Conservation (phyloP, 1,140 invertebrate species). For the Episyrphus balteatus region DNA sequence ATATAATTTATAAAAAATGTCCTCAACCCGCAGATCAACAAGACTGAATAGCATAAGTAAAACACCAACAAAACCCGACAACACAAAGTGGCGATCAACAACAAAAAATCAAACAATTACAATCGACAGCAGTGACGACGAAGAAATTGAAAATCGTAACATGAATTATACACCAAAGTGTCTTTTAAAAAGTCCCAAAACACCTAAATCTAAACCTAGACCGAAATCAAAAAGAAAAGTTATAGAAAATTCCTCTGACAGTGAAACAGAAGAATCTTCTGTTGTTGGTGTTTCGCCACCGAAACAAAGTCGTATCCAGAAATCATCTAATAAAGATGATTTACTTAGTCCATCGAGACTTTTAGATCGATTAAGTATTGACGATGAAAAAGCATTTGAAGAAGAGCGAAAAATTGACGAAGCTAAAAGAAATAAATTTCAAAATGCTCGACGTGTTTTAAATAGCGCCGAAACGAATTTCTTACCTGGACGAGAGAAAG, state of each 20-base stretch:
- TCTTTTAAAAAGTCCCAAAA: no score
- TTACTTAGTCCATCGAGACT: slow-evolving; percentile 28
- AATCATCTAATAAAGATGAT: slow-evolving; percentile 18
- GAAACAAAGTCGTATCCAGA: slow-evolving; percentile 14
- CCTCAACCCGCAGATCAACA: slow-evolving; percentile 27
- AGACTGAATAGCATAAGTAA: slow-evolving; percentile 26
- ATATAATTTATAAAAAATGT: slow-evolving; percentile 13
- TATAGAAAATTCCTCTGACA: background rate
- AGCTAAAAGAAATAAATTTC: slow-evolving; percentile 36
- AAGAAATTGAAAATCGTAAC: slow-evolving; percentile 16
- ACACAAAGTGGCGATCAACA: slow-evolving; percentile 16
- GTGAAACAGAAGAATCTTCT: no score
- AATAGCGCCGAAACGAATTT: slow-evolving; percentile 56
- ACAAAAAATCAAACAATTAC: slow-evolving; percentile 14
- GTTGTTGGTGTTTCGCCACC: slow-evolving; percentile 20
- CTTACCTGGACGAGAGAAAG: slow-evolving; percentile 66
- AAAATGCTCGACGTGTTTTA: slow-evolving; percentile 49
- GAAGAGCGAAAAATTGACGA: slow-evolving; percentile 2
- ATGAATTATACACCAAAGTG: slow-evolving; percentile 25
- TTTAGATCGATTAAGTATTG: slow-evolving; percentile 30
- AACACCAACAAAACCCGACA: slow-evolving; percentile 4
- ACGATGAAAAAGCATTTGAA: slow-evolving; percentile 16
- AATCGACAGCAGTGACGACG: slow-evolving; percentile 16
- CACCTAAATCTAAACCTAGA: slow-evolving; percentile 6
- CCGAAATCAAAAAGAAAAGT: slow-evolving; percentile 1